Base-by-base conservation (phyloP, 1,140 invertebrate genomes). In the Wasmannia auropunctata region DNA sequence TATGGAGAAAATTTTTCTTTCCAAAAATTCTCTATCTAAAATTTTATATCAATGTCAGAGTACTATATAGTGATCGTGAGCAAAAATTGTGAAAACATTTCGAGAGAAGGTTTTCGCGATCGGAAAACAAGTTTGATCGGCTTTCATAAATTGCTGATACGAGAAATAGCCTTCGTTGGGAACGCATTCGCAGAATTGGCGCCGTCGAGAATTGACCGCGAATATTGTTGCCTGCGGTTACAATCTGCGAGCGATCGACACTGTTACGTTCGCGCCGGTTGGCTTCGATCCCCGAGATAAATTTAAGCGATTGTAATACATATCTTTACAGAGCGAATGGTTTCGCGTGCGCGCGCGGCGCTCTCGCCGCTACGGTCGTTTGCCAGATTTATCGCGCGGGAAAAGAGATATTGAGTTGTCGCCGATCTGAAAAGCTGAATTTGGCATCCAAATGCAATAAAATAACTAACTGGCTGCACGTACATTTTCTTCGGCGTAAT, bases 211-310 rank as follows among this genome's bases (percentile, higher is more conserved):
- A 81, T 81, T 83, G 65, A 69, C 79, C 79, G 51, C 67, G 79
- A 81, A 81, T 72, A 81, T 81, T 69, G 65, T 58, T 81, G 63
- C 77, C 77, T 56, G 79, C 56, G 79, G 67, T 83, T 72, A 72
- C 67, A 83, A 83, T 58, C 49, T 83, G 65, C 79, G n/a, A 56
- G 67, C 51, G 65, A 72, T 72, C 79, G 67, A 43, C 65, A 60
- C 37, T 58, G 79, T 72, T 72, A 72, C 54, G 22, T 37, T 72
- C 79, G 63, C 65, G 37, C 16, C 65, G 79, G 40, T 60, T 83
- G 79, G 67, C 79, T 72, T 46, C 79, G 79, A 81, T 70, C 14
- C 79, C 34, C 37, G 67, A 72, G 79, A 83, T 83, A 83, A 83
- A 83, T 83, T 83, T 83, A 83, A 67, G 19, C 79, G 79, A 72